Percentiles rank a stretch among this genome's conserved stretches.
phyloP scores from a whole-genome alignment of 1,140 invertebrate genomes.

The Pseudomyrmex pallidus region DNA sequence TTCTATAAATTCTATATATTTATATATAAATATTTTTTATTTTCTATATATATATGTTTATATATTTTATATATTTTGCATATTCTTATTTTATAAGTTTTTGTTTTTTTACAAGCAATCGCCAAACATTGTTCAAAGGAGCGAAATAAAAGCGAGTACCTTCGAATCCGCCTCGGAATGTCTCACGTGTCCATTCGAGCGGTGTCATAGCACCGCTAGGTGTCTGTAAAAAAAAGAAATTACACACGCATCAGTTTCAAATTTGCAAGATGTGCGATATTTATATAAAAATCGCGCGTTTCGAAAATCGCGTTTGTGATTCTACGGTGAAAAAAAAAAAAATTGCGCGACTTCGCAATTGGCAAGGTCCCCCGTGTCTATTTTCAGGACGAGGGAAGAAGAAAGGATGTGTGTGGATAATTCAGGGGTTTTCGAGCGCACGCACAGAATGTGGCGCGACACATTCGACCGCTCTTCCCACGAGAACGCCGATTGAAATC shows the following conservation, averaged over 20 bases:
- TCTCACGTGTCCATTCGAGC: conserved; percentile 26
- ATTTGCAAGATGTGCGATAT: too few relatives aligned
- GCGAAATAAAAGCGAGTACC: not conserved
- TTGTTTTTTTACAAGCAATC: not conserved
- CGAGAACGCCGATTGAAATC: conserved; percentile 57
- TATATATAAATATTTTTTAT: too few relatives aligned
- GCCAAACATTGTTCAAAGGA: not conserved
- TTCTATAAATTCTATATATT: too few relatives aligned
- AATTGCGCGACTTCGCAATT: not conserved
- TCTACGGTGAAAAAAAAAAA: not conserved
- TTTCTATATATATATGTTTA: too few relatives aligned
- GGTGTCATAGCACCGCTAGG: conserved; percentile 12
- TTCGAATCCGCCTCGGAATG: conserved; percentile 28
- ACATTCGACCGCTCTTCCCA: conserved; percentile 45
- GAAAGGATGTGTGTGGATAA: too few relatives aligned
- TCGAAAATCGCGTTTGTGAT: too few relatives aligned
- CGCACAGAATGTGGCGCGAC: not conserved
- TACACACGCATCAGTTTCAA: not conserved
- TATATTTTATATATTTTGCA: too few relatives aligned
- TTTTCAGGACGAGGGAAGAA: too few relatives aligned
- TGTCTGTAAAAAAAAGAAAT: not conserved
- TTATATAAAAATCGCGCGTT: too few relatives aligned
- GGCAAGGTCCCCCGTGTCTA: too few relatives aligned
- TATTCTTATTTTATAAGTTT: not conserved
- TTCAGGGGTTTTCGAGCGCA: not conserved